Base-by-base conservation (phyloP, 2,113 vertebrate genomes). In the Struthio camelus region DNA sequence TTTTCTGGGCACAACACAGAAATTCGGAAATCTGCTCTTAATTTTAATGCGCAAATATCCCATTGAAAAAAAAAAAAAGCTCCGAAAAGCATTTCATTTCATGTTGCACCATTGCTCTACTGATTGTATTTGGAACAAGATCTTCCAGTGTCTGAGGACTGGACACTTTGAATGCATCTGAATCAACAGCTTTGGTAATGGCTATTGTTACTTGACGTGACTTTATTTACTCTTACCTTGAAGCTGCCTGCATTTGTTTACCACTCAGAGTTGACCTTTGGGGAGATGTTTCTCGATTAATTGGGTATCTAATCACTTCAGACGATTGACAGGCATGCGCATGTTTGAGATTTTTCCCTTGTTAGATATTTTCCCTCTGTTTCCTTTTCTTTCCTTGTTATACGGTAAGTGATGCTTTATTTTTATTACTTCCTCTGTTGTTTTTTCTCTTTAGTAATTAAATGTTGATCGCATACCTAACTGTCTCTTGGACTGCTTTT, bases 201-300 rank as follows among this genome's bases (percentile, higher is more conserved):
- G 34, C 51, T 71, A 58, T 5, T 58, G 15, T 51, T 54, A 32
- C 48, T 34, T 58, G 32, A 30, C 13, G 5, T 1, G 4, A 15
- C 12, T 54, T 61, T 38, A 10, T 87, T 91, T 75, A 27, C 70
- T 75, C n/a, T 59, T 72, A 34, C 19, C 46, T 75, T n/a, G 67
- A 64, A 58, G 58, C 70, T 72, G 69, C 76, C 44, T 42, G 36
- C 11, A 3, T 54, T 85, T 83, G 90, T 81, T 87, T 80, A 85
- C 73, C 9, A 4, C 54, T 54, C 64, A 11, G 80, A 80, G 61
- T 54, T 93, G 87, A 92, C 89, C 81, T 94, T 62, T 89, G 65
- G 78, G 72, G 75, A 91, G 70, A 40, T 54, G 25, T 69, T 75
- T 95, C 61, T 48, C 2, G 10, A 56, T 91, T 91, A 89, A 59